Evolutionary conservation across 2,113 vertebrate species (phyloP), one percentile per base, ranked within the genome.

Genomic region (Eclectus roratus): DNA sequence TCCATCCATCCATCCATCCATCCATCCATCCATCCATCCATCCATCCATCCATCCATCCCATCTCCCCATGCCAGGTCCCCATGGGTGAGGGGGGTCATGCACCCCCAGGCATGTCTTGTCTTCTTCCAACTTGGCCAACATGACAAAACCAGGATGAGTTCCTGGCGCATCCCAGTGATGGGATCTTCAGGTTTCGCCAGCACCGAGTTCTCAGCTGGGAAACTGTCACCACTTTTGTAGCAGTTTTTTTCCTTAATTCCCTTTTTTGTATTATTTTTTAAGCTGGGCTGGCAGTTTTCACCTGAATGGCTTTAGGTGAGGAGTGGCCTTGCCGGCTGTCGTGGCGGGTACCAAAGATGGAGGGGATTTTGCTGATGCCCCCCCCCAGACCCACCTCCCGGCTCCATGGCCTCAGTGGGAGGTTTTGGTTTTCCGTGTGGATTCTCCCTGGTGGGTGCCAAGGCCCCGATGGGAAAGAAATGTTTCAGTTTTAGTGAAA

Each of bases 401-500:
- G 4, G 21, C 61, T 76, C 66, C 19, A 1, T 2, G 47, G 84
- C 72, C 16, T 7, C 47, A 37, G 44, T 19, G 64, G 73, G 46
- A 79, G 56, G 23, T 61, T 91, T 69, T 76, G 83, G 43, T 52
- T 79, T 79, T 85, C 83, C 3, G 0, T 6, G 53, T 69, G 80
- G 53, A 60, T 93, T 84, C 11, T 11, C 49, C 64, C 66, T 2
- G 2, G 29, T 0, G 15, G 73, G 39, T 80, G 41, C 41, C 29
- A 7, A 64, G 39, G 31, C 31, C 41, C 49, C 65, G 3, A 29
- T 60, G 70, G 74, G 82, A 79, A 72, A 0, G 9, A 69, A 85
- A 49, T 33, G 89, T 94, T 96, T 96, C 96, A 83, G 91, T 96
- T 96, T 94, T 96, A 96, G 84, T 95, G 94, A 96, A 96, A 93